A percentile compares a stretch with the other conserved stretches of the same genome.
Evolutionary conservation across 1,140 invertebrate genomes (phyloP).

Genomic region (Campodea augens): DNA sequence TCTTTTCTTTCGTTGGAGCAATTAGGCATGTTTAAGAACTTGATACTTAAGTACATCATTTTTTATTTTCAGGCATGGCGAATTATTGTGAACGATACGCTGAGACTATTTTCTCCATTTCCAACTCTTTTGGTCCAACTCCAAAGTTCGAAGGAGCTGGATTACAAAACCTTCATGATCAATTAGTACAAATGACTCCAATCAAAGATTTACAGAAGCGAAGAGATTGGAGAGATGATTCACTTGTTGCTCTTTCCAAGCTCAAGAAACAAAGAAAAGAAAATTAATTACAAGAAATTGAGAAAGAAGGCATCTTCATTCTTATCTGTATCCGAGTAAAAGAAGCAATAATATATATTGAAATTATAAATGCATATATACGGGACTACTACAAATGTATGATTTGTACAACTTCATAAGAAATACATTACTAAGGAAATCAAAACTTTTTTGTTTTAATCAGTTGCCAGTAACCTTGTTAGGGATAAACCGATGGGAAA

Average conservation of each 20-base stretch:
- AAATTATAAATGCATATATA: too few species aligned
- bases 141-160: conserved; percentile 47
- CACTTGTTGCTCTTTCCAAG: conserved; percentile 57
- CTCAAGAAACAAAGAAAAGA: conserved; percentile 49
- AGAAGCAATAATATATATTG: too few species aligned
- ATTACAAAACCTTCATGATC: conserved; percentile 26
- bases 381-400: too few species aligned
- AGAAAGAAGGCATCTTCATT: too few species aligned
- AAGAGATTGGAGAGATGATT: conserved; percentile 62
- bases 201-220: conserved; percentile 50
- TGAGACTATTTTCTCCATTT: conserved; percentile 56
- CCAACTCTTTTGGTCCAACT: conserved; percentile 48
- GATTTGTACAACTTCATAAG: too few species aligned
- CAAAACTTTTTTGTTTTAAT: too few species aligned
- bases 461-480: too few species aligned
- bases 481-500: too few species aligned
- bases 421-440: too few species aligned
- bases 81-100: conserved; percentile 55
- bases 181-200: conserved; percentile 51
- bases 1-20: not conserved
- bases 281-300: too few species aligned
- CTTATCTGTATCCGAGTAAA: too few species aligned
- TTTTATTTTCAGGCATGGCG: conserved; percentile 32
- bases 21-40: not conserved
- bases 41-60: not conserved